phyloP scores from a whole-genome alignment of 1,140 invertebrate species.

The Cardiocondyla obscurior region DNA sequence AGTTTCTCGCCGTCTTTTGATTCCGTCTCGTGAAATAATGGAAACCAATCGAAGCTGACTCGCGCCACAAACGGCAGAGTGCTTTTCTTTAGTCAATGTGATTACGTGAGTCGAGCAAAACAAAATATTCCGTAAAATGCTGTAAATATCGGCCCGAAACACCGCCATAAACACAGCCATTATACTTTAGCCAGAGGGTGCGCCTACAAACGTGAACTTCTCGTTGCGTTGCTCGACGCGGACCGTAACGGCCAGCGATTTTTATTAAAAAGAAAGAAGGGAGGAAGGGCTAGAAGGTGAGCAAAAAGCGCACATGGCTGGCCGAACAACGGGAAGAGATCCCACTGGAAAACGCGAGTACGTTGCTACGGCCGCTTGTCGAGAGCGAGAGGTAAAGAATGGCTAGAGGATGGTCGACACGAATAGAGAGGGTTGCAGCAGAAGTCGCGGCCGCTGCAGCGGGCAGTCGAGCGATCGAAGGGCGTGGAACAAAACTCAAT shows the following conservation, averaged over 20 bases:
- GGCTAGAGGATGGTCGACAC: neutral
- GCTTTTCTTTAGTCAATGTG: slow-evolving; percentile 18
- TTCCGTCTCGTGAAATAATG: slow-evolving; percentile 32
- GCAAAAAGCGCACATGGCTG: slow-evolving; percentile 16
- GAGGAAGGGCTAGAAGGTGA: slow-evolving; percentile 20
- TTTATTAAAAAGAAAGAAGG: slow-evolving; percentile 37
- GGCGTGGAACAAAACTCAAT: slow-evolving; percentile 71
- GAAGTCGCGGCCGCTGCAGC: slow-evolving; percentile 41
- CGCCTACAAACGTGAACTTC: slow-evolving; percentile 16
- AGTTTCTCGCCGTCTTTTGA: slow-evolving; percentile 42
- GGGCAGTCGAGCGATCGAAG: slow-evolving; percentile 65
- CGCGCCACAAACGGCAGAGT: neutral
- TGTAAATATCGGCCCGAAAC: slow-evolving; percentile 34
- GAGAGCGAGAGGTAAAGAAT: neutral
- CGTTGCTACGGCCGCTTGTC: neutral
- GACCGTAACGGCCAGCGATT: slow-evolving; percentile 29
- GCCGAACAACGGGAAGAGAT: slow-evolving; percentile 34
- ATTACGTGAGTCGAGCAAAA: slow-evolving; percentile 22
- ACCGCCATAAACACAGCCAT: slow-evolving; percentile 31
- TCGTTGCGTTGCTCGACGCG: slow-evolving; percentile 10
- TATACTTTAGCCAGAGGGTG: neutral
- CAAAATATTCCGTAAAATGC: slow-evolving; percentile 35
- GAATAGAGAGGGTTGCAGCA: neutral
- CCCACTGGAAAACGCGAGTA: slow-evolving; percentile 19
- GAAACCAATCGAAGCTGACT: slow-evolving; percentile 10